Percentiles rank a stretch among this genome's conserved stretches.
These are phyloP conservation scores for Actenoides lindsayi DNA, from an alignment of 2,113 vertebrate species.

Conservation along the genomic window DNA sequence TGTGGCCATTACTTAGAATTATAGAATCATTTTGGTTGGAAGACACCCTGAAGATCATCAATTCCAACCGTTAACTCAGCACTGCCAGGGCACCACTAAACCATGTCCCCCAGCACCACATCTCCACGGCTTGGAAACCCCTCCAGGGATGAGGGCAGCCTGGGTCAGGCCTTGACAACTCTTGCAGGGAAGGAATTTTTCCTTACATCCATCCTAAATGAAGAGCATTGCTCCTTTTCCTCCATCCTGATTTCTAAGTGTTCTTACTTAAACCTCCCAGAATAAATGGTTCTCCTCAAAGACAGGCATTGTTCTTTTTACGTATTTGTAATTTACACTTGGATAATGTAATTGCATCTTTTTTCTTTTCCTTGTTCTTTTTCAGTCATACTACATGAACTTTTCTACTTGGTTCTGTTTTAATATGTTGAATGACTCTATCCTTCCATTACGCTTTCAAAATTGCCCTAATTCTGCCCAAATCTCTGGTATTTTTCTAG, in stretches of 20 bases:
- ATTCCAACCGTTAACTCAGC: no score
- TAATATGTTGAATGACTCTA: not conserved
- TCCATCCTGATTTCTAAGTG: not conserved
- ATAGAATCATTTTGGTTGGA: no score
- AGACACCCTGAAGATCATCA: no score
- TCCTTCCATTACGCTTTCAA: not conserved
- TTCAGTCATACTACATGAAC: not conserved
- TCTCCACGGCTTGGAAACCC: no score
- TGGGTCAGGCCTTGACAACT: not conserved
- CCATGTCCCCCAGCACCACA: no score
- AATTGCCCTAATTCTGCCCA: not conserved
- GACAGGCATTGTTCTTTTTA: not conserved
- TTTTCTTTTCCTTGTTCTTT: not conserved
- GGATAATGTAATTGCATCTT: not conserved
- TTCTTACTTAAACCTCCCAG: not conserved
- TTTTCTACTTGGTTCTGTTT: not conserved
- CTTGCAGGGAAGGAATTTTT: not conserved
- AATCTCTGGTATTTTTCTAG: not conserved
- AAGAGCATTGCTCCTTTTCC: not conserved
- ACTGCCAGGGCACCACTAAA: no score
- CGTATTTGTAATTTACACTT: not conserved
- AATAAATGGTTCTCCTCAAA: not conserved
- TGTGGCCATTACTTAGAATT: no score
- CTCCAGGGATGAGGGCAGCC: no score
- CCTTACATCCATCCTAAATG: not conserved